These are phyloP conservation scores for Akabosia matsudoensis DNA, from an alignment of 1,140 invertebrate species.

Conservation along the genomic window DNA sequence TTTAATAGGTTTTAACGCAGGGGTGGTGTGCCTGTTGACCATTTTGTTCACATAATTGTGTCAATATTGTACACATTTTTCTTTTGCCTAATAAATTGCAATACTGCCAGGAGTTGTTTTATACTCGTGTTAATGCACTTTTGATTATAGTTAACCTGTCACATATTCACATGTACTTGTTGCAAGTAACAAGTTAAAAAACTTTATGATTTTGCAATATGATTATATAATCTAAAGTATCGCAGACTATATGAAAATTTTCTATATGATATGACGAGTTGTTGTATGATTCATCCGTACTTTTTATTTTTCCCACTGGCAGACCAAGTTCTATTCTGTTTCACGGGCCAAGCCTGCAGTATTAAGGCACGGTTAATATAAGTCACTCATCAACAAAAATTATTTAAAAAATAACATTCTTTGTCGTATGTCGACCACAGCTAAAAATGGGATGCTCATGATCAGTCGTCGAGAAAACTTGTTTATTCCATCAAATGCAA, in stretches of 20 bases:
- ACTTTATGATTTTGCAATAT: slow-evolving; percentile 1
- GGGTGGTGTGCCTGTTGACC: too few species aligned
- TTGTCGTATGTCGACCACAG: not conserved
- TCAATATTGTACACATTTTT: too few species aligned
- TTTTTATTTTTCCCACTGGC: not conserved
- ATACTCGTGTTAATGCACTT: not conserved
- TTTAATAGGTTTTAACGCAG: too few species aligned
- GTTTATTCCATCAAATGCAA: not conserved
- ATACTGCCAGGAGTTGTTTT: not conserved
- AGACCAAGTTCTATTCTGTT: too few species aligned
- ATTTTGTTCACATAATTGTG: too few species aligned
- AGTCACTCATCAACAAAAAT: too few species aligned
- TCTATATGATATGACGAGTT: not conserved
- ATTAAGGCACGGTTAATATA: too few species aligned
- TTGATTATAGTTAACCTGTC: not conserved
- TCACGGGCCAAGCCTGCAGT: too few species aligned
- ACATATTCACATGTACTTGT: not conserved
- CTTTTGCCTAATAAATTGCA: not conserved
- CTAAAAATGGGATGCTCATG: not conserved
- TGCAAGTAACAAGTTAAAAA: not conserved
- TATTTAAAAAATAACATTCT: not conserved
- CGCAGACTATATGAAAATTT: not conserved
- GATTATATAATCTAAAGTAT: not conserved
- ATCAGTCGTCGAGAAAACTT: not conserved
- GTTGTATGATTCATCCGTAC: not conserved